Conservation (phyloP, 2,113 vertebrate genomes). For the Nesogale talazaci region DNA sequence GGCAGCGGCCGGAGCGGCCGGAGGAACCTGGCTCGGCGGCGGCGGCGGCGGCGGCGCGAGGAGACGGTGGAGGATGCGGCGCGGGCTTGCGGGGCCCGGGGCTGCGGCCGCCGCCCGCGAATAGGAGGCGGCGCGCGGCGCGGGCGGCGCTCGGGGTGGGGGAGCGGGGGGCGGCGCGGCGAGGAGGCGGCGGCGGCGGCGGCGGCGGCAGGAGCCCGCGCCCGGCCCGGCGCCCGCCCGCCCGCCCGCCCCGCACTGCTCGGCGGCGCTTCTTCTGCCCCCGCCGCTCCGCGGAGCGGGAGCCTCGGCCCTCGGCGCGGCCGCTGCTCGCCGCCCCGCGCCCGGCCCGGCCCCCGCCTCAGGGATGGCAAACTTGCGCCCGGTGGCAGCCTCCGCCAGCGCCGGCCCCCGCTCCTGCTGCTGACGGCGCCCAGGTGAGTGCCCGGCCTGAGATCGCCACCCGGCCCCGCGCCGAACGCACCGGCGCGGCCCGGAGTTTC, state of each 20-base stretch:
- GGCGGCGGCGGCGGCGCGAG: constrained; percentile 18
- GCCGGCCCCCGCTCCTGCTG: constrained; percentile 80
- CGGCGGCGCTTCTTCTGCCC: constrained; percentile 71
- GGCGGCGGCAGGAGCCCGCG: constrained; percentile 65
- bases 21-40: constrained; percentile 46
- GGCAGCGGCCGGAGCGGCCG: constrained; percentile 79
- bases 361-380: constrained; percentile 83
- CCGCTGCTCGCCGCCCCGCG: constrained; percentile 67
- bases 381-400: constrained; percentile 73
- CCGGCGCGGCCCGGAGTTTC: constrained; percentile 58
- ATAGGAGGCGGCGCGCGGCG: constrained; percentile 64
- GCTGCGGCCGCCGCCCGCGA: constrained; percentile 77
- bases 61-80: constrained; percentile 70
- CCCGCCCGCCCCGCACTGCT: constrained; percentile 64
- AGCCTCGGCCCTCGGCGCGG: constrained; percentile 69
- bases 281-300: constrained; percentile 65
- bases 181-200: constrained; percentile 46
- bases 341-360: constrained; percentile 70
- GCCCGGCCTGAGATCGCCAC: constrained; percentile 46
- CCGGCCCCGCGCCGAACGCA: constrained; percentile 8
- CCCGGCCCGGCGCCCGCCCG: constrained; percentile 65
- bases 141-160: constrained; percentile 68
- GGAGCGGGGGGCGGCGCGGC: constrained; percentile 49
- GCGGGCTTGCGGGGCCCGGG: constrained; percentile 5
- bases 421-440: constrained; percentile 83